phyloP scores from a whole-genome alignment of 2,797 vertebrate species.

The Lindbergichthys nudifrons region DNA sequence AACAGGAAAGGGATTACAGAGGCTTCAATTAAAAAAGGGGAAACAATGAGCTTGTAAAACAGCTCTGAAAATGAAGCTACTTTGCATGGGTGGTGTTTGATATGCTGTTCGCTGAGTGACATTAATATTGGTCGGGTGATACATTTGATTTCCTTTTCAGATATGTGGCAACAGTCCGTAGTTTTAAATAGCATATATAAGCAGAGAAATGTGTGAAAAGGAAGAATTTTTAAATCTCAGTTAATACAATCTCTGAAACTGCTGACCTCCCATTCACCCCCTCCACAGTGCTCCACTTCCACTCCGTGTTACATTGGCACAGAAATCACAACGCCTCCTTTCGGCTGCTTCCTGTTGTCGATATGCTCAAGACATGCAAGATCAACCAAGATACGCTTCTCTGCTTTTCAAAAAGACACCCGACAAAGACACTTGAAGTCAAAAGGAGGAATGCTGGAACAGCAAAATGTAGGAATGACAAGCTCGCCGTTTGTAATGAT shows the following conservation, averaged over 20 bases:
- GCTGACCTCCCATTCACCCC: conserved; percentile 60
- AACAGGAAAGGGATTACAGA: conserved; percentile 30
- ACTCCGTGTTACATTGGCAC: conserved; percentile 48
- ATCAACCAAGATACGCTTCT: conserved; percentile 58
- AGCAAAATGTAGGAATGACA: conserved; percentile 17
- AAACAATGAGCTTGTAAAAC: conserved; percentile 34
- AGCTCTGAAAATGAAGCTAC: conserved; percentile 6
- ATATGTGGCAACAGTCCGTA: background rate
- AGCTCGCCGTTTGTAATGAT: conserved; percentile 18
- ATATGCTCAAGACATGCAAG: conserved; percentile 54
- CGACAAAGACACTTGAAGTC: conserved; percentile 36
- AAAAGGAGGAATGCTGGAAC: conserved; percentile 19
- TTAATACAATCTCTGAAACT: conserved; percentile 34
- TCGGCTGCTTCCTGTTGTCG: conserved; percentile 62
- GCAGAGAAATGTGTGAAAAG: background rate
- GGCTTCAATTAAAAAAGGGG: conserved; percentile 15
- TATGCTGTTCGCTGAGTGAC: conserved; percentile 5
- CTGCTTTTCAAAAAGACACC: conserved; percentile 58
- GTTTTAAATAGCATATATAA: conserved; percentile 7
- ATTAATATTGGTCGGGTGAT: conserved; percentile 3
- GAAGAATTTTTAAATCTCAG: conserved; percentile 17
- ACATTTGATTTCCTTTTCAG: conserved; percentile 2
- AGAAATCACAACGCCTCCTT: conserved; percentile 47
- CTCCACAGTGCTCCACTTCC: conserved; percentile 30
- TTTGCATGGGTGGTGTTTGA: conserved; percentile 19